Percentiles rank a stretch among this genome's conserved stretches.
These are phyloP conservation scores for Diglossa cyanea DNA, from an alignment of 2,797 vertebrate genomes.

Conservation along the genomic window DNA sequence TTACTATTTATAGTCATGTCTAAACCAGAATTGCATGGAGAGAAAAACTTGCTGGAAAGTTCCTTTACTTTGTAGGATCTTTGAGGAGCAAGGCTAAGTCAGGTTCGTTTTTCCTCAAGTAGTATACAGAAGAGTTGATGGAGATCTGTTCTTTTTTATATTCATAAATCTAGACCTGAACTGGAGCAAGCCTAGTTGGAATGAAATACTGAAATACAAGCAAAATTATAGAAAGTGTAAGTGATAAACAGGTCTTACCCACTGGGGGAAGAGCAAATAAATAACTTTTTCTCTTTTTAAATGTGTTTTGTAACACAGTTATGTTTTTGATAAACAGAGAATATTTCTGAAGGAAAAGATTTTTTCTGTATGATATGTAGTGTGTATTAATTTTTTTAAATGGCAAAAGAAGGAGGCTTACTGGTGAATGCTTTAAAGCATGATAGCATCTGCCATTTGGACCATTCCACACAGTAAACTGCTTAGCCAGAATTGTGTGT, in stretches of 20 bases:
- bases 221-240: background rate
- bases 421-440: background rate
- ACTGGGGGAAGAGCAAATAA: background rate
- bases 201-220: background rate
- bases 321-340: background rate
- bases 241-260: background rate
- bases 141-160: background rate
- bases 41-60: background rate
- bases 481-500: background rate
- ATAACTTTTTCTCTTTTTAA: background rate
- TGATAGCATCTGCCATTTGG: background rate
- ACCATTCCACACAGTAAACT: background rate
- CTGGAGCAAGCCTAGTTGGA: background rate
- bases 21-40: background rate
- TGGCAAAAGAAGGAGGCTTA: background rate
- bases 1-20: background rate
- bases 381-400: background rate
- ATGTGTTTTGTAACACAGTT: background rate
- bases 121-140: background rate
- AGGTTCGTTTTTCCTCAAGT: background rate
- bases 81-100: background rate
- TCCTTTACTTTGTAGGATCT: background rate
- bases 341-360: background rate
- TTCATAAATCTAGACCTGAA: background rate
- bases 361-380: background rate